A percentile compares a stretch with the other conserved stretches of the same genome.
These are phyloP conservation scores for Fabriciana adippe DNA, from an alignment of 2,888 invertebrate genomes.

Conservation along the genomic window DNA sequence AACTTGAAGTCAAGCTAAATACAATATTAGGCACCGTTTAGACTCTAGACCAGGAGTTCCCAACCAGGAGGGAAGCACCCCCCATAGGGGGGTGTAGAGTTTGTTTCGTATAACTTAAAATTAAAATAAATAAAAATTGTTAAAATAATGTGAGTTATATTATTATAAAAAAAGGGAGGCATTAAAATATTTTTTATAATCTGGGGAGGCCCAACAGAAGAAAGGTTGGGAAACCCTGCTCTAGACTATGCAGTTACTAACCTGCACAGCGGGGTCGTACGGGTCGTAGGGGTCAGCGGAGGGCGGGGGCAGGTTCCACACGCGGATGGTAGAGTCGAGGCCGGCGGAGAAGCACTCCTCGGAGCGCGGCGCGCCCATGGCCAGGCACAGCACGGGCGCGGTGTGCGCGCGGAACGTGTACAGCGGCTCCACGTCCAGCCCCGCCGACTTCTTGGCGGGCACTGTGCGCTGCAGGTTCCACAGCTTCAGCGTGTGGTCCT, in stretches of 20 bases:
- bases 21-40: no score
- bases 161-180: no score
- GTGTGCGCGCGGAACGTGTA: conserved; percentile 99
- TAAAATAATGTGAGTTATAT: no score
- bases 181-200: no score
- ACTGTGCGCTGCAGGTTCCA: conserved; percentile 99
- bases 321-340: conserved; percentile 95
- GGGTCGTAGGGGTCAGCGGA: conserved; percentile 98
- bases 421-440: conserved; percentile 98
- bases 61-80: no score
- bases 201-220: no score
- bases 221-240: no score
- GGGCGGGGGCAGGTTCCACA: conserved; percentile 97
- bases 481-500: conserved; percentile 98
- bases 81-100: no score
- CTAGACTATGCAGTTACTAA: conserved; percentile 34
- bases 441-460: conserved; percentile 97
- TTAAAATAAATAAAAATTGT: no score
- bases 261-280: conserved; percentile 95
- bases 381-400: conserved; percentile 96
- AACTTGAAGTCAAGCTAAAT: no score
- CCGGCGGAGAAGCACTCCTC: conserved; percentile 98
- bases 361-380: conserved; percentile 96
- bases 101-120: no score
- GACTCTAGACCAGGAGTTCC: no score